Evolutionary conservation across 2,888 invertebrate species (phyloP).

Genomic region (Microctonus hyperodae): DNA sequence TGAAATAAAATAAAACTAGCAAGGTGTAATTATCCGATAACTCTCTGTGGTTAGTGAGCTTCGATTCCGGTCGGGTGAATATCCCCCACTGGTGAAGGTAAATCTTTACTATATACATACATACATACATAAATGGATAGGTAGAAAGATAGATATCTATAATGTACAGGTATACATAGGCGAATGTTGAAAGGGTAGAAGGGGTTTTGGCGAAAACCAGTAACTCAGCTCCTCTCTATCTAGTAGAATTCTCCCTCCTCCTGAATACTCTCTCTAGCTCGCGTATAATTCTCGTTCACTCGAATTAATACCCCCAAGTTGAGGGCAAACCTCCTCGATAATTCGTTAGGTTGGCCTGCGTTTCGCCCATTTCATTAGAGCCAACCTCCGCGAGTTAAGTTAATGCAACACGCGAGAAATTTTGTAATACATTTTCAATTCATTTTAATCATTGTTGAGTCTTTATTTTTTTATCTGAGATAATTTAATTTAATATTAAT

Average conservation of each 20-base stretch:
- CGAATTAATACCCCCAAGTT: constrained; percentile 12
- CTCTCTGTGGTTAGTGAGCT: constrained; percentile 12
- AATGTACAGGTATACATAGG: no score
- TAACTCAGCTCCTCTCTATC: neutral
- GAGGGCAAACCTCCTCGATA: constrained; percentile 20
- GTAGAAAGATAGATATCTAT: no score
- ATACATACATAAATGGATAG: no score
- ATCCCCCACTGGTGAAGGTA: neutral
- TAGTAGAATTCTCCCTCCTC: neutral
- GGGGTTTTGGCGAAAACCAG: constrained; percentile 8
- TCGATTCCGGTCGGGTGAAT: constrained; percentile 13
- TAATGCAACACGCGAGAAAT: constrained; percentile 12
- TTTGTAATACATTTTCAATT: neutral
- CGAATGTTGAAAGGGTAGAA: neutral
- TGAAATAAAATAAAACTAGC: constrained; percentile 25
- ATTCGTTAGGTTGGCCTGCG: constrained; percentile 19
- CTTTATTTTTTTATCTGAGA: no score
- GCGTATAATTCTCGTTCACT: neutral
- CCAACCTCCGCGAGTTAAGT: constrained; percentile 15
- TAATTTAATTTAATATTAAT: no score
- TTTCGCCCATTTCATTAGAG: constrained; percentile 27
- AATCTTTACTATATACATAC: neutral
- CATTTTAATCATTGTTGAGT: neutral
- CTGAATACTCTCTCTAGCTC: neutral
- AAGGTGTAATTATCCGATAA: constrained; percentile 28